These are phyloP conservation scores for Pachliopta kotzebuea DNA, from an alignment of 2,888 invertebrate species.

Conservation along the genomic window DNA sequence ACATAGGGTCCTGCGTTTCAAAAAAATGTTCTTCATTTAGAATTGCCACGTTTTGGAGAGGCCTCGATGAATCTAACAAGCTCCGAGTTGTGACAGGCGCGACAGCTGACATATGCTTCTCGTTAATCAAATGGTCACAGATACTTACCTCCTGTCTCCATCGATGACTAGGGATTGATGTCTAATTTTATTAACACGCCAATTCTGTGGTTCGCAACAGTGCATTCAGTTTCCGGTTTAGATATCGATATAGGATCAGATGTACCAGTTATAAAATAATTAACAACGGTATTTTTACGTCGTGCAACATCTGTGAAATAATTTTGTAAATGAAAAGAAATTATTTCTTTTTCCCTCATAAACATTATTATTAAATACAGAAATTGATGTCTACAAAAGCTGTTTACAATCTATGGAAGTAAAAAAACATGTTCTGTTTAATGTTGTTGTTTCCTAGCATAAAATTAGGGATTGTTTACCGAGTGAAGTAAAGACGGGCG, in stretches of 20 bases:
- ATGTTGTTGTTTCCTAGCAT: slow-evolving; percentile 1
- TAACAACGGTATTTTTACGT: too few relatives aligned
- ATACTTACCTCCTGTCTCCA: slow-evolving; percentile 51
- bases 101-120: slow-evolving; percentile 76
- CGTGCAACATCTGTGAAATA: too few relatives aligned
- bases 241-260: neutral
- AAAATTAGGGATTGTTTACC: slow-evolving; percentile 33
- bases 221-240: neutral
- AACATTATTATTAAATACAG: too few relatives aligned
- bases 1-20: slow-evolving; percentile 59
- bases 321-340: too few relatives aligned
- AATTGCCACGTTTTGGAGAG: slow-evolving; percentile 58
- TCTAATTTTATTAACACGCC: slow-evolving; percentile 5
- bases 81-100: slow-evolving; percentile 73
- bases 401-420: neutral
- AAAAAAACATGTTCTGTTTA: slow-evolving; percentile 1
- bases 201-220: neutral
- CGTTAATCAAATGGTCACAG: slow-evolving; percentile 72
- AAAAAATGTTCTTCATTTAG: slow-evolving; percentile 67
- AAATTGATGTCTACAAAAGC: neutral
- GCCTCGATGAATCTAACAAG: slow-evolving; percentile 73
- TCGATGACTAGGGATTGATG: slow-evolving; percentile 8
- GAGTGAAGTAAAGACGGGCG: slow-evolving; percentile 25
- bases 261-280: too few relatives aligned
- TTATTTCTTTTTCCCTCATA: too few relatives aligned